Conservation (phyloP, 2,797 vertebrate genomes). For the Loris lydekkerianus region DNA sequence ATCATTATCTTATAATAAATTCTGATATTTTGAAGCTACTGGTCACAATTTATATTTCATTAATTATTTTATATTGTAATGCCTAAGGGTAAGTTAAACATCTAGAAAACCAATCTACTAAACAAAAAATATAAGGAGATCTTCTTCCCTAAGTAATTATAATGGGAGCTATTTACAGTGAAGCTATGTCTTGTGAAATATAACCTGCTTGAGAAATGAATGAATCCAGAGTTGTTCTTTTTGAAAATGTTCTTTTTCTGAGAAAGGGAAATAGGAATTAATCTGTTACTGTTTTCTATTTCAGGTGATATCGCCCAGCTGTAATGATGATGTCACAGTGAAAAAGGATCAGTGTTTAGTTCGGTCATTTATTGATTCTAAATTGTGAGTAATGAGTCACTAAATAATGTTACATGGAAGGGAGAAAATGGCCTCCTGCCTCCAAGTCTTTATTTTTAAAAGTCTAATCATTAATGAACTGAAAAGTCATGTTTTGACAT, state of each 20-base stretch:
- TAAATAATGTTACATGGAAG: neutral
- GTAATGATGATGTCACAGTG: constrained; percentile 95
- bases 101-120: constrained; percentile 17
- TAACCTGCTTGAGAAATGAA: constrained; percentile 29
- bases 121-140: neutral
- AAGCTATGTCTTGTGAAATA: constrained; percentile 13
- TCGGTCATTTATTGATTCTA: constrained; percentile 95
- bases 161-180: neutral
- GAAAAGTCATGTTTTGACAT: constrained; percentile 16
- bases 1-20: constrained; percentile 45
- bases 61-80: constrained; percentile 34
- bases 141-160: constrained; percentile 6
- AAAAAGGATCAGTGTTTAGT: constrained; percentile 99
- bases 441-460: constrained; percentile 28
- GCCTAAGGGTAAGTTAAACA: neutral
- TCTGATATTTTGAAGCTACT: constrained; percentile 49
- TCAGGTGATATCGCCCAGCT: constrained; percentile 97
- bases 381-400: constrained; percentile 94
- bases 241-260: constrained; percentile 39
- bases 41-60: constrained; percentile 59
- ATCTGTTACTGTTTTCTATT: constrained; percentile 78
- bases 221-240: constrained; percentile 34
- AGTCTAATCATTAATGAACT: constrained; percentile 4
- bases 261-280: constrained; percentile 40
- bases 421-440: neutral